Base-by-base conservation (phyloP, 2,113 vertebrate species). In the Emydocephalus ijimae region DNA sequence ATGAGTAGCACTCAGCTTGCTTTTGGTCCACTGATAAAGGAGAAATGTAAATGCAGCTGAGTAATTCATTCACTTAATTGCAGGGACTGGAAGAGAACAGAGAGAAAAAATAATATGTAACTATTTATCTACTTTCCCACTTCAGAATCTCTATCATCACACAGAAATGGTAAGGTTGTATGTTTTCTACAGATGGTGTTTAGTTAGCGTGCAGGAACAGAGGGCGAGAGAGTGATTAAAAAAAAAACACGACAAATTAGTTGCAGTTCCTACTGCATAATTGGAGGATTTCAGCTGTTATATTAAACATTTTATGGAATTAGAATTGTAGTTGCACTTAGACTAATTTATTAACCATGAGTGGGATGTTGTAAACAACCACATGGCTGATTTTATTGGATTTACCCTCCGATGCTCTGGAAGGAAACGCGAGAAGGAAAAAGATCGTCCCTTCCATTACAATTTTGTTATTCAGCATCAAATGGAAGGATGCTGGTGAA, bases 141-240 rank as follows among this genome's bases (percentile, higher is more conserved):
- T 95, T 97, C 90, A 91, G 29, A 69, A 0, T 55, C 85, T 91
- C 91, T 93, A 29, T 95, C 93, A 94, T 96, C 93, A 89, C 92
- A 91, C 69, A 96, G 91, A 93, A 97, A 89, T 92, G 92, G 93
- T 92, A 50, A 94, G 59, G 11, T 93, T 95, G 97, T 94, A 59
- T 92, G 11, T 95, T 96, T 91, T 94, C 94, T 96, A 85, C 97
- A 98, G 97, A 97, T 98, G 96, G 96, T 97, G 97, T 97, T 97
- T 97, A 94, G 96, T 69, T 55, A 96, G 94, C 89, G 92, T 95
- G 91, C 92, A 92, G 18, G 96, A 97, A 94, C 96, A 96, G 95
- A 93, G 92, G 88, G 20, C 95, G 95, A 93, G 93, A 96, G 96
- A 93, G 91, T 94, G 93, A 89, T 97, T 94, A 96, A 97, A 97